Evolutionary conservation across 1,140 invertebrate genomes (phyloP).

Genomic region (Helicoverpa zea): DNA sequence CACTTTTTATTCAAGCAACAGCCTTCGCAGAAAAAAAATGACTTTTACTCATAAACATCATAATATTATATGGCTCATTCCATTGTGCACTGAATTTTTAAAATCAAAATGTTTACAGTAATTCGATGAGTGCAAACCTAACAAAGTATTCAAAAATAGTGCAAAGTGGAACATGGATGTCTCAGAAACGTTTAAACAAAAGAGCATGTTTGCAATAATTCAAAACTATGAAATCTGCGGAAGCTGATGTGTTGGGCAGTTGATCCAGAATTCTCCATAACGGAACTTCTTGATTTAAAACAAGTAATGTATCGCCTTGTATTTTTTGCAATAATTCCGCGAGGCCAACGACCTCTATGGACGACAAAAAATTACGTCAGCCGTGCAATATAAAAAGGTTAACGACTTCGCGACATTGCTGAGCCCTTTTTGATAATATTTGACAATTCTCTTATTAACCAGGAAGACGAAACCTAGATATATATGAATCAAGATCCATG

Average conservation of each 20-base stretch:
- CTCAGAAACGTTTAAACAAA: background rate
- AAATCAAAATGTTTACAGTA: conserved; percentile 26
- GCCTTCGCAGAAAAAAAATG: background rate
- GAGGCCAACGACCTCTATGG: conserved; percentile 34
- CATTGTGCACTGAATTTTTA: background rate
- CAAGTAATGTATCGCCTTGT: conserved; percentile 35
- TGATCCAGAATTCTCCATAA: conserved; percentile 21
- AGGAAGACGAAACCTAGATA: background rate
- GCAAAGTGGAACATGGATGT: conserved; percentile 7
- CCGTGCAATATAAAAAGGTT: conserved; percentile 40
- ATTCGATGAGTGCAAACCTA: conserved; percentile 21
- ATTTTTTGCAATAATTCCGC: conserved; percentile 41
- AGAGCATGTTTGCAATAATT: conserved; percentile 1
- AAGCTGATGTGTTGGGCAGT: background rate
- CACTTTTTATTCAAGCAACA: conserved; percentile 26
- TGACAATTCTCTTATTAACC: background rate
- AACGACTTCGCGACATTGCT: conserved; percentile 31
- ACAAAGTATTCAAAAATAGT: conserved; percentile 30
- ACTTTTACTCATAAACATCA: background rate
- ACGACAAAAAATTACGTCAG: conserved; percentile 30
- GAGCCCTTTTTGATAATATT: conserved; percentile 28
- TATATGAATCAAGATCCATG: no score
- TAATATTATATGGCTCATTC: conserved; percentile 1
- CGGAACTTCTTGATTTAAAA: conserved; percentile 25
- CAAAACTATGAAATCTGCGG: conserved; percentile 13